Evolutionary conservation across 2,797 vertebrate species (phyloP).

Genomic region (Danio jaintianensis): DNA sequence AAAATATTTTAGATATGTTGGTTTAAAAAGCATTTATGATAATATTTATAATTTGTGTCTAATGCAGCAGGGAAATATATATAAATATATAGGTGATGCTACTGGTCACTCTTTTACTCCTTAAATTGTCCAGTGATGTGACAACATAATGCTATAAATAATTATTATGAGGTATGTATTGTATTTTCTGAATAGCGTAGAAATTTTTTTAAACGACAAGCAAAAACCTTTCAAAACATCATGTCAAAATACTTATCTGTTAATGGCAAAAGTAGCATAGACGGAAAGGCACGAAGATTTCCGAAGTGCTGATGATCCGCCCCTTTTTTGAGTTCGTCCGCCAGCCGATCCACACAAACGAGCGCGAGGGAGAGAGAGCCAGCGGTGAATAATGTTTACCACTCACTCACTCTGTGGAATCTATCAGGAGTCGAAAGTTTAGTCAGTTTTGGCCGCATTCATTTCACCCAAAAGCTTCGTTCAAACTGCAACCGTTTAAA

Average conservation of each 20-base stretch:
- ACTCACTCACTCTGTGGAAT: constrained; percentile 7
- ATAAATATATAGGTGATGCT: too few species aligned
- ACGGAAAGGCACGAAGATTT: constrained; percentile 37
- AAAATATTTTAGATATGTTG: too few species aligned
- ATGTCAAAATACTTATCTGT: too few species aligned
- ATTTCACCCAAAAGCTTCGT: background rate
- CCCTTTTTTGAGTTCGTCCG: constrained; percentile 32
- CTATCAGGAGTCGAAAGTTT: constrained; percentile 35
- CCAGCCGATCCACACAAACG: constrained; percentile 19
- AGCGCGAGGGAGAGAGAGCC: constrained; percentile 26
- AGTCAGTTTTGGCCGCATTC: background rate
- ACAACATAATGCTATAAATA: background rate
- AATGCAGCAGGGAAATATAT: too few species aligned
- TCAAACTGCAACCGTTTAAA: constrained; percentile 1
- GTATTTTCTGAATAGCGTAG: too few species aligned
- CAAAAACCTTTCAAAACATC: too few species aligned
- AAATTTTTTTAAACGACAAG: too few species aligned
- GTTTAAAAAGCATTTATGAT: too few species aligned
- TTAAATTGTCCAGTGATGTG: background rate
- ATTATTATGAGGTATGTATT: background rate
- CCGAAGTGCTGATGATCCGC: constrained; percentile 46
- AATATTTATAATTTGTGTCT: too few species aligned
- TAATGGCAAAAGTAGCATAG: background rate
- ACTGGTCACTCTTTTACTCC: too few species aligned
- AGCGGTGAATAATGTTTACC: constrained; percentile 33